phyloP scores from a whole-genome alignment of 1,140 invertebrate species.

The Wiebesia pumilae region DNA sequence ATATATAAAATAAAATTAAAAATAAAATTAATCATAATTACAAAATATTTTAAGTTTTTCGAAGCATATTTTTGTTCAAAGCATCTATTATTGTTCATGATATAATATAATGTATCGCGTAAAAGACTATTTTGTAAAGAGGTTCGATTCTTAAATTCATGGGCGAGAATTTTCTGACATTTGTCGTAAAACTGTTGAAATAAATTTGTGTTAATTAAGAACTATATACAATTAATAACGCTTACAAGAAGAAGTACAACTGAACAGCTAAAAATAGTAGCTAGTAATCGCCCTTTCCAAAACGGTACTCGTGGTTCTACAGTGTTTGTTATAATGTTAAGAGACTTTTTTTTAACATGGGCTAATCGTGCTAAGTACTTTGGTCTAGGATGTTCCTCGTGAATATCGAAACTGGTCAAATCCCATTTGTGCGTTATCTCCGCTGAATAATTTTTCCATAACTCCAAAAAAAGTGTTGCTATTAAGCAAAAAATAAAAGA shows the following conservation, averaged over 20 bases:
- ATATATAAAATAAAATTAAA: too few species aligned
- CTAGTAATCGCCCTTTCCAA: constrained; percentile 89
- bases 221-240: constrained; percentile 32
- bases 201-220: neutral
- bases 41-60: too few species aligned
- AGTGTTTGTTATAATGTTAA: constrained; percentile 86
- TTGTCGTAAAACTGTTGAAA: neutral
- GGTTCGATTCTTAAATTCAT: neutral
- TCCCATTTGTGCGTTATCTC: constrained; percentile 94
- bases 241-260: constrained; percentile 85
- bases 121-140: neutral
- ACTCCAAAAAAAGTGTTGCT: constrained; percentile 90
- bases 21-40: too few species aligned
- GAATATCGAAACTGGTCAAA: constrained; percentile 88
- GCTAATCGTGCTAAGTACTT: constrained; percentile 84
- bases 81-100: neutral
- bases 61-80: too few species aligned
- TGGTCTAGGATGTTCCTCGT: constrained; percentile 91
- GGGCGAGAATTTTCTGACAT: too few species aligned
- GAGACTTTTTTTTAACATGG: constrained; percentile 81
- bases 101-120: neutral
- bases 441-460: constrained; percentile 95
- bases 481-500: constrained; percentile 4
- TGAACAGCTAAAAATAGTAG: constrained; percentile 87
- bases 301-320: constrained; percentile 89